Conservation (phyloP, 2,888 invertebrate genomes). For the Chrysolina americana region DNA sequence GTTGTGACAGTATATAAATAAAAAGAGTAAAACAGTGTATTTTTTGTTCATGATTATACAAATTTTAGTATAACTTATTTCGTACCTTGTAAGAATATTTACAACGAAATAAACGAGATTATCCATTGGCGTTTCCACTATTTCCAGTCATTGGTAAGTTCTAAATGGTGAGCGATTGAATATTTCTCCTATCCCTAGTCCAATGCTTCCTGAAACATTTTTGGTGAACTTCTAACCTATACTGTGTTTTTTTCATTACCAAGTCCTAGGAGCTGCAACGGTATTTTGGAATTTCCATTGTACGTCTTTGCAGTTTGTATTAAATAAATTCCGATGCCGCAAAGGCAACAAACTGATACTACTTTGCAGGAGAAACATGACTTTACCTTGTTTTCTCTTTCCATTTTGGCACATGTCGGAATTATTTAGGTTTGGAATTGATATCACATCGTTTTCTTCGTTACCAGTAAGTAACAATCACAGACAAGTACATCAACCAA, state of each 20-base stretch:
- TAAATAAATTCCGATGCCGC: slow-evolving; percentile 64
- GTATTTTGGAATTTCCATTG: slow-evolving; percentile 55
- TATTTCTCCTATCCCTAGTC: slow-evolving; percentile 64
- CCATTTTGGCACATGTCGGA: slow-evolving; percentile 32
- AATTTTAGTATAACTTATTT: too few relatives aligned
- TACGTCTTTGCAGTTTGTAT: slow-evolving; percentile 59
- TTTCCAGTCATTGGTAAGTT: slow-evolving; percentile 36
- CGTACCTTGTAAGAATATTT: too few relatives aligned
- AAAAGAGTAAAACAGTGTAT: too few relatives aligned
- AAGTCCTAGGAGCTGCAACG: slow-evolving; percentile 60
- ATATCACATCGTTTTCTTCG: too few relatives aligned
- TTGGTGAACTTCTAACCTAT: slow-evolving; percentile 18
- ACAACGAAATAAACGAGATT: too few relatives aligned
- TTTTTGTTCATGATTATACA: too few relatives aligned
- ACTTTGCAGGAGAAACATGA: slow-evolving; percentile 64
- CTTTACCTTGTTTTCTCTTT: slow-evolving; percentile 39
- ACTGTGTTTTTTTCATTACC: slow-evolving; percentile 53
- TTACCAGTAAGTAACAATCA: too few relatives aligned
- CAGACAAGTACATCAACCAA: too few relatives aligned
- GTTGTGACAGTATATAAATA: background rate
- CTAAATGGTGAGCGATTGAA: slow-evolving; percentile 64
- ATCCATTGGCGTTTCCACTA: too few relatives aligned
- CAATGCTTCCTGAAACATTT: slow-evolving; percentile 59
- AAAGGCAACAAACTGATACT: slow-evolving; percentile 61
- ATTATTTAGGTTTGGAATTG: too few relatives aligned